Evolutionary conservation across 2,888 invertebrate species (phyloP).

Genomic region (Cacoxenus indagator): DNA sequence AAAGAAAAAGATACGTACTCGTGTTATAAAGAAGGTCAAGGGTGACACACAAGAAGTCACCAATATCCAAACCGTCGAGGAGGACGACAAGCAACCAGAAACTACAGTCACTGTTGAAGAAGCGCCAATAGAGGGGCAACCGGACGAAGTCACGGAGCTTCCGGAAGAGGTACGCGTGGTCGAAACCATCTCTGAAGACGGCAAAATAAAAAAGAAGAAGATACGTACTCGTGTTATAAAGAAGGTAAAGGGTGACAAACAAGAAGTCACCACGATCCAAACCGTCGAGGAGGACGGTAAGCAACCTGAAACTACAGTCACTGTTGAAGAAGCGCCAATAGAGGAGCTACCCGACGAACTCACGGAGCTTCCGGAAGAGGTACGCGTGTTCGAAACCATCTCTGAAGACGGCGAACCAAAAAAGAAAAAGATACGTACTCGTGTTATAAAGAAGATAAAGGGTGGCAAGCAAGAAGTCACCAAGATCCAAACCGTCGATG

Average conservation of each 20-base stretch:
- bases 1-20: slow-evolving; percentile 45
- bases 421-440: slow-evolving; percentile 40
- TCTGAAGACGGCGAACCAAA: slow-evolving; percentile 36
- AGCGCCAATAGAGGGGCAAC: slow-evolving; percentile 29
- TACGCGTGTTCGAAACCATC: slow-evolving; percentile 31
- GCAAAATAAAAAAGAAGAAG: slow-evolving; percentile 37
- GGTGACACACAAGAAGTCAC: slow-evolving; percentile 47
- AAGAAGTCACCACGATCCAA: slow-evolving; percentile 40
- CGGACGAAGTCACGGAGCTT: slow-evolving; percentile 33
- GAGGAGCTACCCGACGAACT: no score
- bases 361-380: slow-evolving; percentile 39
- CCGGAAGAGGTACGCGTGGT: slow-evolving; percentile 35
- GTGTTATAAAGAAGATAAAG: slow-evolving; percentile 37
- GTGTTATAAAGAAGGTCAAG: slow-evolving; percentile 46
- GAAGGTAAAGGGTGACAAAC: slow-evolving; percentile 41
- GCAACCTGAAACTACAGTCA: slow-evolving; percentile 39
- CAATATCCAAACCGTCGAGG: slow-evolving; percentile 47
- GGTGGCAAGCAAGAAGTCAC: slow-evolving; percentile 28
- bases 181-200: slow-evolving; percentile 34
- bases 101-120: slow-evolving; percentile 44
- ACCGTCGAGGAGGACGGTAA: slow-evolving; percentile 40
- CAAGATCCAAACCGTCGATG: slow-evolving; percentile 34
- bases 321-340: slow-evolving; percentile 37
- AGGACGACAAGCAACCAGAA: slow-evolving; percentile 42
- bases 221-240: slow-evolving; percentile 39